These are phyloP conservation scores for Coregonus sp. DNA, from an alignment of 2,797 vertebrate genomes.

Conservation along the genomic window DNA sequence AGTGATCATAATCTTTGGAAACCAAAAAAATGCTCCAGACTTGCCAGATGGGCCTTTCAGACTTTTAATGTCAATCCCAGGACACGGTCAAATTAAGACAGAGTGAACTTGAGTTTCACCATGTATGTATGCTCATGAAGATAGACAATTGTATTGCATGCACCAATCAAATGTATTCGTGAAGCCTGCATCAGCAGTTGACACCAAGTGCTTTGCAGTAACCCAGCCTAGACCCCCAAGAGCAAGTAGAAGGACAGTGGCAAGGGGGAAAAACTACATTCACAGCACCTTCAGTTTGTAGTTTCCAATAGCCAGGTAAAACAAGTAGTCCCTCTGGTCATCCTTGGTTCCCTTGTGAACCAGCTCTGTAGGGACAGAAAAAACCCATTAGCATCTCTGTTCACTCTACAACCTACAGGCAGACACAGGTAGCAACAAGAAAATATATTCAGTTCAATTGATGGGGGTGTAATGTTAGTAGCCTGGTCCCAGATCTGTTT, in stretches of 20 bases:
- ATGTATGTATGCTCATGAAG: not conserved
- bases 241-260: not conserved
- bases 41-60: too few species aligned
- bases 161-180: too few species aligned
- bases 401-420: not conserved
- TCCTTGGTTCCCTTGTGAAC: slow-evolving; percentile 74
- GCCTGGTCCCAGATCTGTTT: not conserved
- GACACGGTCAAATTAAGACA: not conserved
- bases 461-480: not conserved
- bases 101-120: not conserved
- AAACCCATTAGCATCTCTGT: not conserved
- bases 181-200: too few species aligned
- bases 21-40: too few species aligned
- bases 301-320: slow-evolving; percentile 79
- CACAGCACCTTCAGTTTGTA: slow-evolving; percentile 76
- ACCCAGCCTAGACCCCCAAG: not conserved
- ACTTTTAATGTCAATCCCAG: too few species aligned
- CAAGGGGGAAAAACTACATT: not conserved
- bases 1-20: too few species aligned
- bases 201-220: not conserved
- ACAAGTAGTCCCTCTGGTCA: slow-evolving; percentile 80
- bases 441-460: not conserved
- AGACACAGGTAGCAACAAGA: not conserved
- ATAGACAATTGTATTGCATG: too few species aligned
- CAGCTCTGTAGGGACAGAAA: slow-evolving; percentile 62